Evolutionary conservation across 2,888 invertebrate genomes (phyloP), one percentile per base, ranked within the genome.

Genomic region (Plutella xylostella): DNA sequence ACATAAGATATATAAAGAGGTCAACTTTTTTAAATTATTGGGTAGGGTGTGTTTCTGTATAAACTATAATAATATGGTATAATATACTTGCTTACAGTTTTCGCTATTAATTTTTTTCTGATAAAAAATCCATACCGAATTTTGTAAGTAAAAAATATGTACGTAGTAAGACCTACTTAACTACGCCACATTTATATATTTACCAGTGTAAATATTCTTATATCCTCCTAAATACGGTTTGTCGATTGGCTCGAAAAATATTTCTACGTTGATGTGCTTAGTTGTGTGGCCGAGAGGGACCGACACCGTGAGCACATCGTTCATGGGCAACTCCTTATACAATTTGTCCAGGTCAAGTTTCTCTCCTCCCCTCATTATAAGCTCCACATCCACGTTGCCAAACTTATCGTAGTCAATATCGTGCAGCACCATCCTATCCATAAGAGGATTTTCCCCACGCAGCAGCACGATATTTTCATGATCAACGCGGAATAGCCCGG

Each of bases 181-280:
- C n/a, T n/a, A n/a, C n/a, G n/a, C n/a, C n/a, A n/a, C n/a, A n/a
- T n/a, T n/a, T n/a, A n/a, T n/a, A n/a, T 20, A n/a, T 33, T 20
- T 65, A 83, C 90, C 89, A 45, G 90, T 92, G 43, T 85, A 64
- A 53, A 86, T 87, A 68, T 96, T 88, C 48, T 86, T 84, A 72
- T 91, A 96, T 25, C 96, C 96, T 42, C 95, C 94, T 53, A 91
- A 72, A 74, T 89, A 92, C 0, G 93, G 92, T 63, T 95, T 96
- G 33, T 82, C 63, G 30, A 90, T 89, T 0, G 66, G 67, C 19
- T 73, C 67, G 7, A 66, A 72, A 53, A 80, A 82, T 60, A 85
- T 68, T 66, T 85, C 85, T 12, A 85, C 85, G 53, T 80, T 85
- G 7, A 85, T 61, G 55, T 76, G 71, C 52, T 75, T 82, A 2